Evolutionary conservation across 2,113 vertebrate species (phyloP).

Genomic region (Psilopsiagon aymara): DNA sequence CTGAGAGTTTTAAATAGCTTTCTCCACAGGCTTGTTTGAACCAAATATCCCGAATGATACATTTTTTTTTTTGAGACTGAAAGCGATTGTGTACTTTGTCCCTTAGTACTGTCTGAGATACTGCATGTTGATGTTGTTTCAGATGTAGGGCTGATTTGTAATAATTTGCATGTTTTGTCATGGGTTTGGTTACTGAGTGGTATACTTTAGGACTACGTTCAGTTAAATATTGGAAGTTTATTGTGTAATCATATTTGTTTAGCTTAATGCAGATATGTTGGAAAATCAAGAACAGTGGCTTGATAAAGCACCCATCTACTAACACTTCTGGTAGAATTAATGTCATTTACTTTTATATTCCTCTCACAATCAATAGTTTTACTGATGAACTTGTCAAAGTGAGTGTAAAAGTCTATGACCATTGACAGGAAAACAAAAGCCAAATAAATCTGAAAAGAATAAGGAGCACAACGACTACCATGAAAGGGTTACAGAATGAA

Average conservation of each 20-base stretch:
- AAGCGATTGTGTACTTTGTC: neutral
- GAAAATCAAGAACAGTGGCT: neutral
- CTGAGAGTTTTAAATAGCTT: neutral
- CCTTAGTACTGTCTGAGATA: neutral
- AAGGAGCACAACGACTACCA: neutral
- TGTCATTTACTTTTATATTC: neutral
- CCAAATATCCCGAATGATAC: neutral
- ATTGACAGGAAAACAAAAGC: neutral
- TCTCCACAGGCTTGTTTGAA: neutral
- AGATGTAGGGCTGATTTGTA: neutral
- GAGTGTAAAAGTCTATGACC: neutral
- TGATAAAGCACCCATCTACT: neutral
- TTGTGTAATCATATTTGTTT: neutral
- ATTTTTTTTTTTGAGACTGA: neutral
- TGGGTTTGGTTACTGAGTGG: neutral
- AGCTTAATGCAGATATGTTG: neutral
- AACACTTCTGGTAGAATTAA: neutral
- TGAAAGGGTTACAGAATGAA: neutral
- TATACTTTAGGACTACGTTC: neutral
- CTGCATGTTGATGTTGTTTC: neutral
- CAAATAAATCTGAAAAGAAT: neutral
- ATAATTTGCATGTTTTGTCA: neutral
- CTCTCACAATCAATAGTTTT: neutral
- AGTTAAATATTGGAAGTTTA: constrained; percentile 10
- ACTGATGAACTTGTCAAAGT: neutral